Evolutionary conservation across 2,888 invertebrate species (phyloP).

Genomic region (Metellina segmentata): DNA sequence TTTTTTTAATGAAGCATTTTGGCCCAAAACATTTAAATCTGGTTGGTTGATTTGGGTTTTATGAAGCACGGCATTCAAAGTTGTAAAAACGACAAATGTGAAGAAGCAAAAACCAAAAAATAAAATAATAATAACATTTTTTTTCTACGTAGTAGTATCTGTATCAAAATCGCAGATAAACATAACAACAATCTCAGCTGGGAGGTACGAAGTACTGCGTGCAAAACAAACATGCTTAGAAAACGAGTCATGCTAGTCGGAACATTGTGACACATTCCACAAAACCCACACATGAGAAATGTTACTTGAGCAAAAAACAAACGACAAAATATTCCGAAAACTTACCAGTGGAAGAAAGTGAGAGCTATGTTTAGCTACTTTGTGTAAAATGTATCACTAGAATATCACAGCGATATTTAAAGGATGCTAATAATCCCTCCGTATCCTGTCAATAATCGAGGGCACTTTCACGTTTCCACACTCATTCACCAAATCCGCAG

Average conservation of each 20-base stretch:
- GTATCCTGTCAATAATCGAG: background rate
- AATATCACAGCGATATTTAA: background rate
- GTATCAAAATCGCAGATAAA: too few relatives aligned
- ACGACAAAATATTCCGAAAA: background rate
- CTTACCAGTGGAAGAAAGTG: background rate
- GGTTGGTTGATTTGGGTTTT: too few relatives aligned
- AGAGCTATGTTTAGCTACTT: background rate
- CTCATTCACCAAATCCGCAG: constrained; percentile 18
- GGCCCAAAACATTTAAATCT: too few relatives aligned
- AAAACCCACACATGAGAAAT: background rate
- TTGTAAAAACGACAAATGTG: too few relatives aligned
- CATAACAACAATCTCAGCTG: too few relatives aligned
- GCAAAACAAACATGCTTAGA: too few relatives aligned
- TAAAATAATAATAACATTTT: too few relatives aligned
- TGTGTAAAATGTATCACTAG: background rate
- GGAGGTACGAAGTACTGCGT: too few relatives aligned
- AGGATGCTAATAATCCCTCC: background rate
- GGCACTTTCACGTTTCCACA: constrained; percentile 16
- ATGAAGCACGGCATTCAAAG: too few relatives aligned
- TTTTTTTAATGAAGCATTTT: too few relatives aligned
- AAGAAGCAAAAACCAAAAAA: too few relatives aligned
- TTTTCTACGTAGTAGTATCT: too few relatives aligned
- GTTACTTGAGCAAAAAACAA: background rate
- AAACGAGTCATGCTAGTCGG: background rate
- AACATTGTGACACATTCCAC: background rate